Conservation (phyloP, 2,888 invertebrate species). For the Psylliodes chrysocephalus region DNA sequence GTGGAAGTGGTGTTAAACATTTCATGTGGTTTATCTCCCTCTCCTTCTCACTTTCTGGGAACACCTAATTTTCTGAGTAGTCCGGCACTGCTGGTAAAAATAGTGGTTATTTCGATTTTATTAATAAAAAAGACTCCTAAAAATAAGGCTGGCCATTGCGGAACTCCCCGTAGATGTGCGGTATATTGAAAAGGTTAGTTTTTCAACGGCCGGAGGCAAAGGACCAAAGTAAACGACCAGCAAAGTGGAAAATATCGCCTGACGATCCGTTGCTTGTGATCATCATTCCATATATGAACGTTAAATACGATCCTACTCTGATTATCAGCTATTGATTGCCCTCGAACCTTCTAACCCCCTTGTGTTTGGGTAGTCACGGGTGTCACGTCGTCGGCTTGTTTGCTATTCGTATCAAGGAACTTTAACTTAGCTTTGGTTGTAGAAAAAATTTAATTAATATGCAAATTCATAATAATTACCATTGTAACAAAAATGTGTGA, state of each 20-base stretch:
- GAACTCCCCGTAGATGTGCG: neutral
- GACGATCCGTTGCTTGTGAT: constrained; percentile 52
- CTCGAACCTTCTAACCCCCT: constrained; percentile 21
- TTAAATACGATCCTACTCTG: constrained; percentile 48
- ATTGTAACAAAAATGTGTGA: no score
- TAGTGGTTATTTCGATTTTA: no score
- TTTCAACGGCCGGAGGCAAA: constrained; percentile 42
- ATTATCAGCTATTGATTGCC: constrained; percentile 45
- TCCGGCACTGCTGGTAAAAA: no score
- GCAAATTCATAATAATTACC: no score
- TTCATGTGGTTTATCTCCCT: no score
- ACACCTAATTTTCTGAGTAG: no score
- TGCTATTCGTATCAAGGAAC: neutral
- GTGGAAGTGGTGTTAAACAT: no score
- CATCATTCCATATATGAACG: constrained; percentile 47
- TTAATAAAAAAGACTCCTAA: no score
- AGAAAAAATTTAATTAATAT: no score
- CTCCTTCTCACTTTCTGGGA: no score
- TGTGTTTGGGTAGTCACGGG: constrained; percentile 18
- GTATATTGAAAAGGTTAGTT: constrained; percentile 44
- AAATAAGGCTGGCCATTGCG: no score
- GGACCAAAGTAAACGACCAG: constrained; percentile 44
- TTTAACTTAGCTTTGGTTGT: neutral
- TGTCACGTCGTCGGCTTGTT: neutral
- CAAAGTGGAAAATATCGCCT: constrained; percentile 53